phyloP scores from a whole-genome alignment of 2,888 invertebrate species.

The Ophioninae sp. region DNA sequence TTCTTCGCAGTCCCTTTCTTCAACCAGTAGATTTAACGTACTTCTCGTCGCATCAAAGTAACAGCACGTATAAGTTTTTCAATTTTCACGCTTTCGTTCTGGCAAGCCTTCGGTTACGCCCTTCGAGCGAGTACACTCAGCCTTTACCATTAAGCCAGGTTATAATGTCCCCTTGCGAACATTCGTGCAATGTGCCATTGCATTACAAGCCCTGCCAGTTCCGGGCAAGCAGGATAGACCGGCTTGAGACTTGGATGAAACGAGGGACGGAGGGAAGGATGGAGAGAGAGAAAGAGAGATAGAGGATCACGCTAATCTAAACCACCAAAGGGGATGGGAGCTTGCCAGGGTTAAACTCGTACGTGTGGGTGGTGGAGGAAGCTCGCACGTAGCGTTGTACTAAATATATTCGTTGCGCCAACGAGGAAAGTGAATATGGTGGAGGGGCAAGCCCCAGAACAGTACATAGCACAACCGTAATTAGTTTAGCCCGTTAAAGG shows the following conservation, averaged over 20 bases:
- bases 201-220: slow-evolving; percentile 42
- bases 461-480: slow-evolving; percentile 69
- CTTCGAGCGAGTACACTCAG: slow-evolving; percentile 35
- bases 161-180: slow-evolving; percentile 62
- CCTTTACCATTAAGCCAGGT: slow-evolving; percentile 49
- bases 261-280: slow-evolving; percentile 52
- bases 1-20: slow-evolving; percentile 8
- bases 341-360: slow-evolving; percentile 19
- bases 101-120: slow-evolving; percentile 11
- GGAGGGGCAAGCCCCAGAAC: slow-evolving; percentile 30
- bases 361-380: slow-evolving; percentile 38
- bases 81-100: slow-evolving; percentile 60
- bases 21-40: slow-evolving; percentile 29
- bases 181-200: slow-evolving; percentile 62
- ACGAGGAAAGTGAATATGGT: slow-evolving; percentile 45
- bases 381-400: slow-evolving; percentile 30
- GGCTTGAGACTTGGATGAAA: slow-evolving; percentile 10
- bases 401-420: slow-evolving; percentile 39
- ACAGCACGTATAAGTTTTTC: slow-evolving; percentile 62
- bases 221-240: slow-evolving; percentile 41
- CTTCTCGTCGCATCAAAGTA: slow-evolving; percentile 49
- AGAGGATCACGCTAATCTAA: slow-evolving; percentile 68
- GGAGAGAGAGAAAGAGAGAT: slow-evolving; percentile 18
- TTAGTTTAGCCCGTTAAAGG: slow-evolving; percentile 75
- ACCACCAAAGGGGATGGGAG: slow-evolving; percentile 49